These are phyloP conservation scores for Hippocampus kuda DNA, from an alignment of 2,797 vertebrate species.

Conservation along the genomic window DNA sequence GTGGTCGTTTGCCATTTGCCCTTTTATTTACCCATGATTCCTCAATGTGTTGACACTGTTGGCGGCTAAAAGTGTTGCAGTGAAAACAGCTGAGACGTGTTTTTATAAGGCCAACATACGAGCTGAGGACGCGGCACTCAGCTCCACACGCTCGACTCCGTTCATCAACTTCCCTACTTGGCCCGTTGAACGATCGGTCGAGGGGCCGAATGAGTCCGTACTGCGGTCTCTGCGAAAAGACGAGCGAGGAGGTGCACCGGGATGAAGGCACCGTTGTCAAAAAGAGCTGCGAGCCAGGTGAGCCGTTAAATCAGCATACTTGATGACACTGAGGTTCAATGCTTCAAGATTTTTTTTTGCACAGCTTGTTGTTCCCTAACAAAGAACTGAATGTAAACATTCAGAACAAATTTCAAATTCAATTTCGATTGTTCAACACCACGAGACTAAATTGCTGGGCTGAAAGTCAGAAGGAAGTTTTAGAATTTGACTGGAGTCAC, in stretches of 20 bases:
- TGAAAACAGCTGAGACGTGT: slow-evolving; percentile 2
- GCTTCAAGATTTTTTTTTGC: no score
- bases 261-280: slow-evolving; percentile 23
- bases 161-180: not conserved
- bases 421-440: no score
- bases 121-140: not conserved
- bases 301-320: slow-evolving; percentile 6
- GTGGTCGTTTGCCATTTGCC: not conserved
- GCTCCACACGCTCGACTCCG: not conserved
- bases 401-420: no score
- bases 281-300: slow-evolving; percentile 31
- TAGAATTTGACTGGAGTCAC: no score
- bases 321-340: no score
- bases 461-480: no score
- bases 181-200: not conserved
- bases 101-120: slow-evolving; percentile 4
- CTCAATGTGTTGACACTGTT: not conserved
- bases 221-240: slow-evolving; percentile 29
- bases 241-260: slow-evolving; percentile 22
- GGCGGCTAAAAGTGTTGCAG: not conserved
- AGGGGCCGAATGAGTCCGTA: slow-evolving; percentile 34
- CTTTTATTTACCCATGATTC: not conserved
- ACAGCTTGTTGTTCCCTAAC: not conserved
- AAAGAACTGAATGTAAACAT: no score
- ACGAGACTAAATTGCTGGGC: no score